A percentile compares a stretch with the other conserved stretches of the same genome.
Evolutionary conservation across 2,888 invertebrate genomes (phyloP).

Genomic region (Napeogenes inachia): DNA sequence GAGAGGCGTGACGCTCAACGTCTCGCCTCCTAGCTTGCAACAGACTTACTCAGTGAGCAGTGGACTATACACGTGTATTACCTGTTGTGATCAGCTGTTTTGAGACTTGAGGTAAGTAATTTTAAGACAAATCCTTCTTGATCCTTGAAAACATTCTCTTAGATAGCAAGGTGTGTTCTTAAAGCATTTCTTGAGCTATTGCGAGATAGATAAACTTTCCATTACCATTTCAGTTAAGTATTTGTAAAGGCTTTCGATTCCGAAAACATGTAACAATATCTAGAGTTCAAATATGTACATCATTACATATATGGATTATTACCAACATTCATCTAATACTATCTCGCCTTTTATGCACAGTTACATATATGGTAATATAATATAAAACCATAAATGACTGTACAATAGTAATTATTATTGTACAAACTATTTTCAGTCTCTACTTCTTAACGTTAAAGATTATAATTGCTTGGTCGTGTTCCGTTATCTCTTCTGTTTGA

Average conservation of each 20-base stretch:
- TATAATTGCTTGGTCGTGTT: background rate
- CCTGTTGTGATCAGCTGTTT: conserved; percentile 19
- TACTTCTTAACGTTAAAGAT: background rate
- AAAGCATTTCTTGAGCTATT: too few relatives aligned
- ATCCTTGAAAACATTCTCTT: too few relatives aligned
- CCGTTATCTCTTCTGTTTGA: conserved; percentile 2
- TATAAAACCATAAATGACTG: background rate
- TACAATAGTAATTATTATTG: background rate
- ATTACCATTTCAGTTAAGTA: too few relatives aligned
- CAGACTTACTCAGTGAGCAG: conserved; percentile 32
- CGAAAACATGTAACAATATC: too few relatives aligned
- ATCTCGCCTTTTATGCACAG: background rate
- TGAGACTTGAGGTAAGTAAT: conserved; percentile 17
- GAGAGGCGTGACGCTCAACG: conserved; percentile 58
- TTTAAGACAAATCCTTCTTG: background rate
- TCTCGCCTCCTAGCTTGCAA: conserved; percentile 47
- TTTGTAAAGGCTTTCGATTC: too few relatives aligned
- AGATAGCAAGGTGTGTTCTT: too few relatives aligned
- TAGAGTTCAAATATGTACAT: too few relatives aligned
- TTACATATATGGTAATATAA: background rate
- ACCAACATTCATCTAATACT: background rate
- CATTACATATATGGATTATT: background rate
- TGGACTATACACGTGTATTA: conserved; percentile 27
- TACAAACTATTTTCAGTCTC: background rate
- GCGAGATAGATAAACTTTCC: too few relatives aligned